Conservation (phyloP, 2,888 invertebrate species). For the Perdita meconis region DNA sequence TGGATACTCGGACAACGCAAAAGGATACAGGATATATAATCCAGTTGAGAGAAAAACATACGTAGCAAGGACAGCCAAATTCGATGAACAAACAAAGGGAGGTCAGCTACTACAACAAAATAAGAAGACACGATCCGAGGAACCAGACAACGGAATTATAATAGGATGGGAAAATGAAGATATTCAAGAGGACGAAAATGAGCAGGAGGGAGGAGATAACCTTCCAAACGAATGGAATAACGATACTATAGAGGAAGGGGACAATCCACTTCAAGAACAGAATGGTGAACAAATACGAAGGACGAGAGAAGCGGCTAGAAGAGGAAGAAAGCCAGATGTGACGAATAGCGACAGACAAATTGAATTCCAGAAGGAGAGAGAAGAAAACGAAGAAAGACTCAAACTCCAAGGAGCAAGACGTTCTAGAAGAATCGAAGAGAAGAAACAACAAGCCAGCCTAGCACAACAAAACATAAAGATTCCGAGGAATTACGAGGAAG, state of each 20-base stretch:
- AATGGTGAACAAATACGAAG: no score
- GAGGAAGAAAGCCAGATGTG: not conserved
- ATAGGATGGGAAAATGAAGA: no score
- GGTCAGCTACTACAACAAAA: not conserved
- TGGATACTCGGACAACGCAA: slow-evolving; percentile 5
- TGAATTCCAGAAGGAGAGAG: not conserved
- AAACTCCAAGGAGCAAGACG: not conserved
- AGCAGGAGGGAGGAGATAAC: no score
- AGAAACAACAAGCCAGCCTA: not conserved
- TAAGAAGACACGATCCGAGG: not conserved
- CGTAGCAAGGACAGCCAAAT: not conserved
- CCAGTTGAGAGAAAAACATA: not conserved
- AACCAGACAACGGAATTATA: no score
- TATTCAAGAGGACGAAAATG: no score
- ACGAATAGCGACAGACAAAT: not conserved
- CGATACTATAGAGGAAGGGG: no score
- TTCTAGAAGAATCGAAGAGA: not conserved
- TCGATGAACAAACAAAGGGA: not conserved
- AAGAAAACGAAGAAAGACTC: not conserved
- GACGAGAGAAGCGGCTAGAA: not conserved
- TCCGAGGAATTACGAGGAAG: not conserved
- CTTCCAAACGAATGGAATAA: no score
- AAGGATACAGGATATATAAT: not conserved
- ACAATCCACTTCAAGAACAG: no score
- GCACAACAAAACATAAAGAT: not conserved